Evolutionary conservation across 2,888 invertebrate genomes (phyloP), one percentile per base, ranked within the genome.

Genomic region (Drosophila percnosoma): DNA sequence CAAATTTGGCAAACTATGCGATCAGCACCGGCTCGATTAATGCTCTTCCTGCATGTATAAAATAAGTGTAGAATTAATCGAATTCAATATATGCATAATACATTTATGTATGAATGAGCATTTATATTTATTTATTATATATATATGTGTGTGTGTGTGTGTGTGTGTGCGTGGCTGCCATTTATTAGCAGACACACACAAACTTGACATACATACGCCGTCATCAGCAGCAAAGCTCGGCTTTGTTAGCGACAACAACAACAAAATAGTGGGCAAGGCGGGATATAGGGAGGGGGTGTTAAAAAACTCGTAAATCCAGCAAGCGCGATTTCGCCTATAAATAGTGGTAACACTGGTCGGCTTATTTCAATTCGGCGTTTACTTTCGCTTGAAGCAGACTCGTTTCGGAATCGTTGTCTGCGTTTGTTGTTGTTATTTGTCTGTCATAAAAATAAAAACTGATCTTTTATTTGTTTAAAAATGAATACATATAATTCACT

Each of bases 311-410:
- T 61, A 68, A 58, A 61, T 42, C 68, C 55, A 55, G 67, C 51
- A 62, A 54, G 36, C 54, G 21, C 42, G 36, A 60, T 65, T 57
- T 80, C 40, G 66, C 59, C 54, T 91, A 92, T 92, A 92, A 92
- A 92, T 92, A 91, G 85, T 79, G 83, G 90, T 80, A 77, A 54
- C 64, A 60, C 64, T 67, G 72, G 74, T 66, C 72, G 71, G 71
- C 36, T 45, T 68, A 81, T 80, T 78, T 90, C 81, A 91, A 87
- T 91, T 90, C 82, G 80, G 82, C 83, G 78, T 78, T 72, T 69
- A 91, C 92, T 92, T 92, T 92, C 92, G 92, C 89, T 88, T 72
- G 42, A 68, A 59, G 51, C 76, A 59, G 90, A 73, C 79, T 78
- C 52, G 66, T 69, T 64, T 82, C 55, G 67, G 38, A 60, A 64